These are phyloP conservation scores for Casuarius casuarius DNA, from an alignment of 2,113 vertebrate genomes.

Conservation along the genomic window DNA sequence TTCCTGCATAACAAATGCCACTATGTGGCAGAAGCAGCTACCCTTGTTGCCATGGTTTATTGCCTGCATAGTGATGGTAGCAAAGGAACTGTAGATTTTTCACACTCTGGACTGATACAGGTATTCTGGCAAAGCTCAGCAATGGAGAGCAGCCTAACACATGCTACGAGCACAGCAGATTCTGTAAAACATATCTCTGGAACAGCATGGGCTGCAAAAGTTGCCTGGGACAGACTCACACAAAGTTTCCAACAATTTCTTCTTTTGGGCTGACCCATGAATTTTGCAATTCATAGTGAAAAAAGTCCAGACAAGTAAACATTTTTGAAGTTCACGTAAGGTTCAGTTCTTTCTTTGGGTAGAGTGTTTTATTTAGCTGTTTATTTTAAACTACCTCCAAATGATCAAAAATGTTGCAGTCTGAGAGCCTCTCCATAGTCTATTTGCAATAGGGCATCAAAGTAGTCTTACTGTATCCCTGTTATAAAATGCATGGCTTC, in stretches of 20 bases:
- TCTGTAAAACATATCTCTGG: background rate
- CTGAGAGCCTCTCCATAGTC: background rate
- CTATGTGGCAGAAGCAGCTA: background rate
- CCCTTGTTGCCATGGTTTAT: background rate
- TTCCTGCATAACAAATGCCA: background rate
- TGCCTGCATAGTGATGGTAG: background rate
- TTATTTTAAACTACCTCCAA: background rate
- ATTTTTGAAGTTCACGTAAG: background rate
- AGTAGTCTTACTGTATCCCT: background rate
- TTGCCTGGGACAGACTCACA: background rate
- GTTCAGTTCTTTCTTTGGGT: background rate
- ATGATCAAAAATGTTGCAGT: background rate
- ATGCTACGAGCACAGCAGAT: background rate
- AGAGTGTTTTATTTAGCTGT: background rate
- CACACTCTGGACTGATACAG: background rate
- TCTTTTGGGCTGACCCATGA: background rate
- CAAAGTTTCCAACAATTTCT: background rate
- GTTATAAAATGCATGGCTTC: background rate
- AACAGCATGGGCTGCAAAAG: background rate
- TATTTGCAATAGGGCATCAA: background rate
- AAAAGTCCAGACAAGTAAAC: background rate
- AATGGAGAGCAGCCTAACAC: slow-evolving; percentile 3
- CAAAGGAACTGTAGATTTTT: background rate
- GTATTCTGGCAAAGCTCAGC: background rate
- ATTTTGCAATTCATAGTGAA: background rate